phyloP scores from a whole-genome alignment of 2,888 invertebrate genomes.

The Acleris sparsana region DNA sequence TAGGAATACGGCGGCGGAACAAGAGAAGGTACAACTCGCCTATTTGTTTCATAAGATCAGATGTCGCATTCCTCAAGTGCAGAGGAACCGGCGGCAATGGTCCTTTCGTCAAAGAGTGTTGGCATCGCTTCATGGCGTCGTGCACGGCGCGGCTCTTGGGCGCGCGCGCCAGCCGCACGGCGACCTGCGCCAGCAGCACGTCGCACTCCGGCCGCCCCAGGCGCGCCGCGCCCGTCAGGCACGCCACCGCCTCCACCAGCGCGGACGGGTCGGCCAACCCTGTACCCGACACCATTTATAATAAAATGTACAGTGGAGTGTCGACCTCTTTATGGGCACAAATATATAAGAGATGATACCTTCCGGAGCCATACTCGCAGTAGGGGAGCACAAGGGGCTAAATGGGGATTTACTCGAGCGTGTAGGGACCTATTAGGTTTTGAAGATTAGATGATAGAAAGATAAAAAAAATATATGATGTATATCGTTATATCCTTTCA shows the following conservation, averaged over 20 bases:
- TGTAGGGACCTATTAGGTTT: too few relatives aligned
- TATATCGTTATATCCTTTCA: too few relatives aligned
- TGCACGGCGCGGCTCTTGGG: slow-evolving; percentile 88
- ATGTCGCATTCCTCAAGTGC: slow-evolving; percentile 91
- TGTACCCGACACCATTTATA: slow-evolving; percentile 48
- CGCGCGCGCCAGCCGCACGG: slow-evolving; percentile 89
- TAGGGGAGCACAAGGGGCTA: too few relatives aligned
- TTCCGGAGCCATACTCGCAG: too few relatives aligned
- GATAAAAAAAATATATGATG: too few relatives aligned
- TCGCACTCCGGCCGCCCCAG: slow-evolving; percentile 93
- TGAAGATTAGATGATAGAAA: too few relatives aligned
- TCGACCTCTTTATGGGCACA: too few relatives aligned
- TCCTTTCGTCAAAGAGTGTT: slow-evolving; percentile 85
- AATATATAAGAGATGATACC: too few relatives aligned
- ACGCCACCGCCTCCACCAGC: slow-evolving; percentile 87
- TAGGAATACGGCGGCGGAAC: too few relatives aligned
- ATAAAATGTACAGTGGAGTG: too few relatives aligned
- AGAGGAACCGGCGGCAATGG: slow-evolving; percentile 89
- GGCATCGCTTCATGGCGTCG: slow-evolving; percentile 84
- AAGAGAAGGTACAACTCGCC: slow-evolving; percentile 67
- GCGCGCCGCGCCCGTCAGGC: slow-evolving; percentile 84
- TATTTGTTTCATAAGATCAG: slow-evolving; percentile 89
- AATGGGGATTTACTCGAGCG: too few relatives aligned
- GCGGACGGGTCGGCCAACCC: slow-evolving; percentile 87
- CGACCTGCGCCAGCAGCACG: slow-evolving; percentile 90